phyloP scores from a whole-genome alignment of 2,797 vertebrate genomes.

The Microctenopoma steveboyesi region DNA sequence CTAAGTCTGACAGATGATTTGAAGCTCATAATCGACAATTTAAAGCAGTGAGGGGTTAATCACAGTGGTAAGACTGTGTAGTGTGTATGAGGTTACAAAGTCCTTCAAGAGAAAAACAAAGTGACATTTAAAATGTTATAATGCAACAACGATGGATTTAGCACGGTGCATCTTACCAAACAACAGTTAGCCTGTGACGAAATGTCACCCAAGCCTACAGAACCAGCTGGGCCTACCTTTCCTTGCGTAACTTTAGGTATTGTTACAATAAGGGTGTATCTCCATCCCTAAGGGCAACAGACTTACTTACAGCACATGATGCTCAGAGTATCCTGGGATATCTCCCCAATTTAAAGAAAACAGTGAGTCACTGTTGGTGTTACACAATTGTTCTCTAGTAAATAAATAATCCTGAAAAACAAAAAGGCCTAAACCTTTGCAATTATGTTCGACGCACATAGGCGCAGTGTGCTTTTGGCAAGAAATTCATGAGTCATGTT shows the following conservation, averaged over 20 bases:
- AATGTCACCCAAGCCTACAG: constrained; percentile 54
- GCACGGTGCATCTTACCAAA: constrained; percentile 18
- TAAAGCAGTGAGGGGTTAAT: constrained; percentile 5
- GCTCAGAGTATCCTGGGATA: constrained; percentile 58
- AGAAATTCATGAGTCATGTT: constrained; percentile 59
- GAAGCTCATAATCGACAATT: constrained; percentile 28
- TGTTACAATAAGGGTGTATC: constrained; percentile 61
- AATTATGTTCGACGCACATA: constrained; percentile 43
- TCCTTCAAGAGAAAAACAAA: constrained; percentile 6
- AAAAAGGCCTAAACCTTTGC: constrained; percentile 39
- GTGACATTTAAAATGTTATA: constrained; percentile 6
- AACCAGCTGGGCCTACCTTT: constrained; percentile 70
- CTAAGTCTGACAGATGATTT: constrained; percentile 4
- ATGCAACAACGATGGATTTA: not conserved
- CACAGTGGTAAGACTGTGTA: constrained; percentile 17
- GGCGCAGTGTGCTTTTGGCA: constrained; percentile 30
- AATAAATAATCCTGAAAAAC: constrained; percentile 42
- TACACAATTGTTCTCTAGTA: constrained; percentile 40
- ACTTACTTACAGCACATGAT: constrained; percentile 45
- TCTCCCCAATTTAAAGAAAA: constrained; percentile 44
- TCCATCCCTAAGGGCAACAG: constrained; percentile 60
- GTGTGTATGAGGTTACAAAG: not conserved
- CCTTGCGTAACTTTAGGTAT: constrained; percentile 64
- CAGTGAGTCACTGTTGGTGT: constrained; percentile 62
- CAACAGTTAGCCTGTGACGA: constrained; percentile 31